These are phyloP conservation scores for Aplysina aerophoba DNA, from an alignment of 37 sponge, comb jelly and placozoan species.

Conservation along the genomic window DNA sequence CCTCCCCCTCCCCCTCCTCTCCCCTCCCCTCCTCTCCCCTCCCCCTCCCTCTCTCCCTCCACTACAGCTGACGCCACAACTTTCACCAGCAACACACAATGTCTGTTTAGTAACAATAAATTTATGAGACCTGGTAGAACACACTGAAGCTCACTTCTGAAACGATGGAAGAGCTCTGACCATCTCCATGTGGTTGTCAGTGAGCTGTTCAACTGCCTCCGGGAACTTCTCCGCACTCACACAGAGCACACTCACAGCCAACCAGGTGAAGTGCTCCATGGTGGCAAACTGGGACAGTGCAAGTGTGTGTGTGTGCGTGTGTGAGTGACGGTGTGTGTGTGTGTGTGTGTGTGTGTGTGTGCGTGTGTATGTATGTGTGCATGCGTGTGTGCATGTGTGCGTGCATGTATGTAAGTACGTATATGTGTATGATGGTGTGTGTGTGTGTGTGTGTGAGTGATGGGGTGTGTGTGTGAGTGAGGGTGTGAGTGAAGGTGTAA, in stretches of 20 bases:
- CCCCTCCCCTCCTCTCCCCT: no score
- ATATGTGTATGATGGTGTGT: background rate
- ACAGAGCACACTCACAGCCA: slow-evolving; percentile 68
- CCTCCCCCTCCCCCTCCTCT: no score
- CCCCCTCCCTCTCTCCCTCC: no score
- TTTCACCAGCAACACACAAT: no score
- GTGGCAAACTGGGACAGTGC: slow-evolving; percentile 51
- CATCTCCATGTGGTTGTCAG: slow-evolving; percentile 54
- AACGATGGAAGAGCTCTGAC: slow-evolving; percentile 66
- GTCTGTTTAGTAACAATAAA: no score
- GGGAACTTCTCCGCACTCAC: background rate
- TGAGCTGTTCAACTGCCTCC: slow-evolving; percentile 9
- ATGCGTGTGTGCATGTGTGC: no score
- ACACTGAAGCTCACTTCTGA: slow-evolving; percentile 31
- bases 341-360: background rate
- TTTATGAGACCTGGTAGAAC: no score
- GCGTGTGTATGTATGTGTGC: background rate
- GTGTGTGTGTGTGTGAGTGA: slow-evolving; percentile 21
- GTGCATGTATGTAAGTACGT: background rate
- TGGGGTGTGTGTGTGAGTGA: background rate
- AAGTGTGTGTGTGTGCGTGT: no score
- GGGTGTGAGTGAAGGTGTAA: slow-evolving; percentile 2
- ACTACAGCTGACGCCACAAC: no score
- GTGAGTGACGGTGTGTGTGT: slow-evolving; percentile 13
- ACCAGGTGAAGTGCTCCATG: slow-evolving; percentile 84